Evolutionary conservation across 2,113 vertebrate genomes (phyloP).

Genomic region (Bambusicola thoracicus): DNA sequence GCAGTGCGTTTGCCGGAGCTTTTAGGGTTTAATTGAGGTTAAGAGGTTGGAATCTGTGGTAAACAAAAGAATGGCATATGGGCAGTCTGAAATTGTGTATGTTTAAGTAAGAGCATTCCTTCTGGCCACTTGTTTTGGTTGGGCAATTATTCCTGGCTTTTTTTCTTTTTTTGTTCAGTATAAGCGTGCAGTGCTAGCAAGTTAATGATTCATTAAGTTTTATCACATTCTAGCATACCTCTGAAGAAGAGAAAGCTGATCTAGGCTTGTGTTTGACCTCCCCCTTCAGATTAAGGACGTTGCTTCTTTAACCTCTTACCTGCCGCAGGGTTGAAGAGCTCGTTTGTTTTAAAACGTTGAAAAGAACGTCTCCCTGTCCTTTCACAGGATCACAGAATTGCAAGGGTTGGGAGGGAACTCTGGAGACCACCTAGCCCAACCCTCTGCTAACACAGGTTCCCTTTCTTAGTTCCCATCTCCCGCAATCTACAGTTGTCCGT

Average conservation of each 20-base stretch:
- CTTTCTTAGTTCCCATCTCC: neutral
- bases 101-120: slow-evolving; percentile 43
- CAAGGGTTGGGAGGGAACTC: neutral
- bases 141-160: slow-evolving; percentile 1
- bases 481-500: neutral
- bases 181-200: neutral
- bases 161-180: neutral
- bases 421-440: neutral
- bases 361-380: neutral
- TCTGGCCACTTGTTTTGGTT: slow-evolving; percentile 32
- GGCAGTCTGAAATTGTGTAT: slow-evolving; percentile 41
- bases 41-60: slow-evolving; percentile 55
- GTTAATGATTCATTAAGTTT: slow-evolving; percentile 62
- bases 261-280: slow-evolving; percentile 25
- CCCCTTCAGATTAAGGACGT: neutral
- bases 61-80: slow-evolving; percentile 64
- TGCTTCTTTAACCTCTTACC: slow-evolving; percentile 44
- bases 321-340: neutral
- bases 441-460: neutral
- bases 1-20: slow-evolving; percentile 26
- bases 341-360: neutral
- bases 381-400: neutral
- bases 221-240: slow-evolving; percentile 41
- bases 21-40: slow-evolving; percentile 70
- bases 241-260: slow-evolving; percentile 32